A percentile compares a stretch with the other conserved stretches of the same genome.
Conservation (phyloP, 1,140 invertebrate species). For the Habropoda laboriosa region DNA sequence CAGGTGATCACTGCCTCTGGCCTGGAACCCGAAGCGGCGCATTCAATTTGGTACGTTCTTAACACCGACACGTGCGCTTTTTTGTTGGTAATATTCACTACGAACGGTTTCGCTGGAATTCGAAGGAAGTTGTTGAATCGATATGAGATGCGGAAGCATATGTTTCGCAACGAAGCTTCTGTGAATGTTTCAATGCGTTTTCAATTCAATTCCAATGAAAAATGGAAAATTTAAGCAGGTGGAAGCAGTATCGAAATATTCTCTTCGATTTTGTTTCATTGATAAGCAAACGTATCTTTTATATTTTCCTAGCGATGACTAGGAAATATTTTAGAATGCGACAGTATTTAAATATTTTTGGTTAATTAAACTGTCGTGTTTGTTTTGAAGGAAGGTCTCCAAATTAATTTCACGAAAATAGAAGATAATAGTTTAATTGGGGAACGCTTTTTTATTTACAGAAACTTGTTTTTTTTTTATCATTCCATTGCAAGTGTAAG, state of each 20-base stretch:
- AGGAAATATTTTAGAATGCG: too few relatives aligned
- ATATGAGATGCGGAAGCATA: too few relatives aligned
- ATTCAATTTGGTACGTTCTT: conserved; percentile 91
- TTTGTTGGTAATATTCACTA: conserved; percentile 76
- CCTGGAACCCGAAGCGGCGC: conserved; percentile 89
- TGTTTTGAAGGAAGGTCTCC: too few relatives aligned
- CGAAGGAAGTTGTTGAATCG: not conserved
- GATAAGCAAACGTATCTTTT: not conserved
- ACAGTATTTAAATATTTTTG: too few relatives aligned
- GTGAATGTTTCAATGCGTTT: not conserved
- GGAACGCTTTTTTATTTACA: too few relatives aligned
- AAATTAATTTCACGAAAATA: too few relatives aligned
- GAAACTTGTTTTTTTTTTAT: too few relatives aligned
- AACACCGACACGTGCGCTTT: conserved; percentile 68
- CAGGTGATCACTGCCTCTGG: conserved; percentile 91
- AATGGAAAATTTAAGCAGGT: not conserved
- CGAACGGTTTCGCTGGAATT: conserved; percentile 72
- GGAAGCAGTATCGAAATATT: not conserved
- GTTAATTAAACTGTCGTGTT: too few relatives aligned
- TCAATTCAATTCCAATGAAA: not conserved
- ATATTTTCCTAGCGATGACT: too few relatives aligned
- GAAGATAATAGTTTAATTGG: too few relatives aligned
- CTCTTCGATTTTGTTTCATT: not conserved
- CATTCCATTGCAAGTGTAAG: too few relatives aligned
- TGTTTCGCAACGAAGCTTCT: too few relatives aligned